Evolutionary conservation across 1,140 invertebrate species (phyloP), one percentile per base, ranked within the genome.

Genomic region (Dendroctonus valens): DNA sequence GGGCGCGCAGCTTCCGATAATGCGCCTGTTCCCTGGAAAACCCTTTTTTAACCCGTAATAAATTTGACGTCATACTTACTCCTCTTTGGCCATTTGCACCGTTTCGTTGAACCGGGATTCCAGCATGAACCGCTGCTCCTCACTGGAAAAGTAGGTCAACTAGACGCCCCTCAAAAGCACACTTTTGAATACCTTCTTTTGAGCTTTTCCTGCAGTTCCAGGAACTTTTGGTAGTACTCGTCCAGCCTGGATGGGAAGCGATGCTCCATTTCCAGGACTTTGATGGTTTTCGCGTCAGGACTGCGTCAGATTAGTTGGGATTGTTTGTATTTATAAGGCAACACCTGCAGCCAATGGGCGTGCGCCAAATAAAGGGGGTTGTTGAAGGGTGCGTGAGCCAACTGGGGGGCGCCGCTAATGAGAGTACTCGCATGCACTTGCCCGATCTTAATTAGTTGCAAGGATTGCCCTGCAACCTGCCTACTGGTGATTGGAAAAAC

Each of bases 1-100:
- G 82, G 52, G 82, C 77, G 59, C 83, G 77, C 14, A 84, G 75
- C 69, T 80, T 83, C 66, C 81, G 81, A 44, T 73, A 76, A 59
- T 77, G 62, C 7, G 65, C 54, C 68, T 76, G 73, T 60, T 77
- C 71, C 42, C 77, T 77, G 55, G 44, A 74, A 73, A 40, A 57
- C 8, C 1, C 26, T 53, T 7, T 7, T 37, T 40, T 39, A 53
- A 50, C 2, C 6, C 11, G 41, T 15, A 46, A 12, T 12, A 37
- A 7, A 51, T 51, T 51, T 11, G 15, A 7, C 7, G 7, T 7
- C 7, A 51, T 51, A n/a, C 77, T 76, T 73, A 78, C 76, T 77
- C 75, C 59, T 77, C 73, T 64, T 70, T 71, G 11, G 72, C 72
- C 6, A 70, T 54, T 64, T 74, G 73, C 3, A 77, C 66, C 73